Percentiles rank a stretch among this genome's conserved stretches.
These are phyloP conservation scores for Crocodylus rhombifer DNA, from an alignment of 2,797 vertebrate species.

Conservation along the genomic window DNA sequence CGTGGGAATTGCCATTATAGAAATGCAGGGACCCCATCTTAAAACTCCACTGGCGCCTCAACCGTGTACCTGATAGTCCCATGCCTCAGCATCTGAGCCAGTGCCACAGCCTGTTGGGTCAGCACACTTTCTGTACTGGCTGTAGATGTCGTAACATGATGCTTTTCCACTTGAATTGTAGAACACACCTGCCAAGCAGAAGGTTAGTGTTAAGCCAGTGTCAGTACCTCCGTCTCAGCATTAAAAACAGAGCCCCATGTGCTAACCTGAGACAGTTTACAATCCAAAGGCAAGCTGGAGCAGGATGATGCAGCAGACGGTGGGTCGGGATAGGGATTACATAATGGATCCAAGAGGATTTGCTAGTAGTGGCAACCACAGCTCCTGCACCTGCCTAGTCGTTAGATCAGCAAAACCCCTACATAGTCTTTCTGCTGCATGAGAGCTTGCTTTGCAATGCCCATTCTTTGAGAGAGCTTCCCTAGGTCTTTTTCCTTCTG, in stretches of 20 bases:
- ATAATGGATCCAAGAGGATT: not conserved
- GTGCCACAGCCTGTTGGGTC: slow-evolving; percentile 93
- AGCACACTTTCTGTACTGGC: slow-evolving; percentile 86
- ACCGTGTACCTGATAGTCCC: slow-evolving; percentile 93
- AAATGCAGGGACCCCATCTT: fast-evolving
- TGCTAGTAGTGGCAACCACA: not conserved
- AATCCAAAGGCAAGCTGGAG: not conserved
- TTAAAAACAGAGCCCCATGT: fast-evolving
- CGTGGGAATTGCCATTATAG: not conserved
- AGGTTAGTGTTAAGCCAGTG: not conserved
- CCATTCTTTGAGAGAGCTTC: fast-evolving
- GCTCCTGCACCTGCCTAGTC: not conserved
- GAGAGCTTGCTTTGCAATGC: not conserved
- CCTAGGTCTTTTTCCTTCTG: not conserved
- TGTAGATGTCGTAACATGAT: slow-evolving; percentile 87
- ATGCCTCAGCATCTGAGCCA: slow-evolving; percentile 87
- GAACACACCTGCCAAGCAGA: slow-evolving; percentile 84
- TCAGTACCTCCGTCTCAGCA: not conserved
- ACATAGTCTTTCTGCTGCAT: not conserved
- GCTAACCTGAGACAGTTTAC: fast-evolving
- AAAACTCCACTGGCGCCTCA: not conserved
- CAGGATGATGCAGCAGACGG: too few species aligned
- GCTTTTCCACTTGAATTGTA: slow-evolving; percentile 87
- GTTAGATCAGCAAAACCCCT: not conserved
- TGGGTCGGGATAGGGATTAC: not conserved